A percentile compares a stretch with the other conserved stretches of the same genome.
Conservation (phyloP, 2,888 invertebrate genomes). For the Caradrina kadenii region DNA sequence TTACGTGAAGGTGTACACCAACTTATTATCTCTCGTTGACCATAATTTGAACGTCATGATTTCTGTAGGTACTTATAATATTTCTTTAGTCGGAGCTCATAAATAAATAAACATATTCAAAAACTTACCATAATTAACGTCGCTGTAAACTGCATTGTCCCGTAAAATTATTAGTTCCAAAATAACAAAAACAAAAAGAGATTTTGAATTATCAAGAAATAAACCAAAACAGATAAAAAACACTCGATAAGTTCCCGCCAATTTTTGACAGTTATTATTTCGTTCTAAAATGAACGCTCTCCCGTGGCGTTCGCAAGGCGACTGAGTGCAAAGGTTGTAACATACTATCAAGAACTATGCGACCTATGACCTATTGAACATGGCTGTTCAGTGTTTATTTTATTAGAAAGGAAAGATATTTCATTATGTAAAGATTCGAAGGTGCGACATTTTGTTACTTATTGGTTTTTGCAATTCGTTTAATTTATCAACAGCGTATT, state of each 20-base stretch:
- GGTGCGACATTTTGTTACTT: conserved; percentile 51
- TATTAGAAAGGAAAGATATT: conserved; percentile 49
- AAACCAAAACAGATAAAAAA: neutral
- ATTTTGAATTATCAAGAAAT: no score
- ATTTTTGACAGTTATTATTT: conserved; percentile 41
- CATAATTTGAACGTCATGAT: no score
- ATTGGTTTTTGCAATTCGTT: conserved; percentile 35
- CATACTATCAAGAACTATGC: conserved; percentile 22
- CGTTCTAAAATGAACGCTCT: conserved; percentile 45
- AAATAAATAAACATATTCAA: neutral
- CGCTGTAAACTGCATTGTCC: conserved; percentile 32
- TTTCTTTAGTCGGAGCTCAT: no score
- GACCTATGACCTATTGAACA: conserved; percentile 62
- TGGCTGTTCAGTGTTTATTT: conserved; percentile 43
- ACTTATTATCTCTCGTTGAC: no score
- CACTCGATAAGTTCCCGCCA: conserved; percentile 47
- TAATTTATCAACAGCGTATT: conserved; percentile 1
- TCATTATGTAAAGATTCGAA: conserved; percentile 50
- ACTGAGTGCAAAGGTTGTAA: conserved; percentile 54
- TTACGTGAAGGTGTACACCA: no score
- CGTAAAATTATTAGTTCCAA: no score
- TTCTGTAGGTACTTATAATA: no score
- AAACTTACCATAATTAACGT: conserved; percentile 47
- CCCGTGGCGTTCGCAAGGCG: conserved; percentile 49
- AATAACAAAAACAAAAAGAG: neutral